Evolutionary conservation across 2,797 vertebrate genomes (phyloP).

Genomic region (Darevskia nairensis): DNA sequence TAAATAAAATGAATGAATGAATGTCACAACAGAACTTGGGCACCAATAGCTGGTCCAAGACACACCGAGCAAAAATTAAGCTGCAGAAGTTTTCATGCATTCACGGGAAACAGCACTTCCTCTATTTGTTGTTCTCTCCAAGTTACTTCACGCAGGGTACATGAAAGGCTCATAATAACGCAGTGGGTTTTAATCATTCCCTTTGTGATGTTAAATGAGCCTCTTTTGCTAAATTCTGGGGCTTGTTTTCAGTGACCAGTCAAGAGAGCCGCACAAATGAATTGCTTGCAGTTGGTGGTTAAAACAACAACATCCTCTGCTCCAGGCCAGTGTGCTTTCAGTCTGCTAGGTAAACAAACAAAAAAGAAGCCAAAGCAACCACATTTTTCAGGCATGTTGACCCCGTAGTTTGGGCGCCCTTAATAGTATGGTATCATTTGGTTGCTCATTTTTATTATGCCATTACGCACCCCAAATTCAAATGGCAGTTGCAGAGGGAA

Average conservation of each 20-base stretch:
- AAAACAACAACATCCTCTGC: conserved; percentile 36
- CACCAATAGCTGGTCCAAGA: not conserved
- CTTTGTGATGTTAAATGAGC: conserved; percentile 44
- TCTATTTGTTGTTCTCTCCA: conserved; percentile 18
- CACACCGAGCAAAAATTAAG: not conserved
- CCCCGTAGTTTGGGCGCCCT: not conserved
- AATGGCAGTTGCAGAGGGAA: not conserved
- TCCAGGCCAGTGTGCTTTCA: conserved; percentile 41
- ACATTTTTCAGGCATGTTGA: not conserved
- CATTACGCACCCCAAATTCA: not conserved
- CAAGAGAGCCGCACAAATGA: conserved; percentile 35
- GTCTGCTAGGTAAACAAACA: conserved; percentile 24
- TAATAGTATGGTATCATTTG: not conserved
- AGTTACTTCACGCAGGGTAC: conserved; percentile 36
- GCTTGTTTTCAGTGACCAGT: conserved; percentile 39
- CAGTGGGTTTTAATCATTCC: conserved; percentile 46
- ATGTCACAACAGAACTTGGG: too few relatives aligned
- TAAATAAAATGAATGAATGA: too few relatives aligned
- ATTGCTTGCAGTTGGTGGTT: conserved; percentile 28
- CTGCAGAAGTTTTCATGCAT: conserved; percentile 14
- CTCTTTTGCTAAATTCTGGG: conserved; percentile 48
- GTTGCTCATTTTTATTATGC: not conserved
- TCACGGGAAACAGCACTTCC: not conserved
- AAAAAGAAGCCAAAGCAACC: not conserved
- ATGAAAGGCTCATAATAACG: conserved; percentile 35